phyloP scores from a whole-genome alignment of 2,888 invertebrate species.

The Incurvaria masculella region DNA sequence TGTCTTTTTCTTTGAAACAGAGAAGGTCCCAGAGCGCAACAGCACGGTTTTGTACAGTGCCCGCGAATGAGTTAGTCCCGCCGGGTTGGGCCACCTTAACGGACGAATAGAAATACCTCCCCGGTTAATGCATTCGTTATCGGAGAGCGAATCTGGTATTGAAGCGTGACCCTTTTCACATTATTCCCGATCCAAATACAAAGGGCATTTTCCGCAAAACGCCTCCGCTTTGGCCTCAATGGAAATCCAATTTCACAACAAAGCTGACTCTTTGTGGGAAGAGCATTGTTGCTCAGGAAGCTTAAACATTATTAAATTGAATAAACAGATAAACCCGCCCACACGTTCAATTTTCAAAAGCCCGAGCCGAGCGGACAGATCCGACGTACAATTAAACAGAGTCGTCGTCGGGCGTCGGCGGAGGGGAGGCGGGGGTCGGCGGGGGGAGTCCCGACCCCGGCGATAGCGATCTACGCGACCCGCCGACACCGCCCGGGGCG shows the following conservation, averaged over 20 bases:
- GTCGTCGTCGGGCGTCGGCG: not conserved
- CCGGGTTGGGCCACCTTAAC: too few relatives aligned
- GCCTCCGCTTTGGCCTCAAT: too few relatives aligned
- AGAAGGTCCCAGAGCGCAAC: too few relatives aligned
- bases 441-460: not conserved
- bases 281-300: not conserved
- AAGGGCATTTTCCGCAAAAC: too few relatives aligned
- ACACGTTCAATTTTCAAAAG: not conserved
- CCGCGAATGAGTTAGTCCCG: too few relatives aligned
- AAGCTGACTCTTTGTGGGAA: not conserved
- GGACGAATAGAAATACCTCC: too few relatives aligned
- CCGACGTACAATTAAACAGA: not conserved
- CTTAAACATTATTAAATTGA: not conserved
- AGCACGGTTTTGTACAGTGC: too few relatives aligned
- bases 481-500: not conserved
- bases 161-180: too few relatives aligned
- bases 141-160: too few relatives aligned
- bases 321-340: not conserved
- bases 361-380: not conserved
- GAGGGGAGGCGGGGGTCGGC: not conserved
- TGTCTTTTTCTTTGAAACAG: too few relatives aligned
- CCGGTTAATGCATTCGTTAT: too few relatives aligned
- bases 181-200: too few relatives aligned
- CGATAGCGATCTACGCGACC: not conserved
- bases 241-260: not conserved